Evolutionary conservation across 2,888 invertebrate species (phyloP), one percentile per base, ranked within the genome.

Genomic region (Aporophyla lueneburgensis): DNA sequence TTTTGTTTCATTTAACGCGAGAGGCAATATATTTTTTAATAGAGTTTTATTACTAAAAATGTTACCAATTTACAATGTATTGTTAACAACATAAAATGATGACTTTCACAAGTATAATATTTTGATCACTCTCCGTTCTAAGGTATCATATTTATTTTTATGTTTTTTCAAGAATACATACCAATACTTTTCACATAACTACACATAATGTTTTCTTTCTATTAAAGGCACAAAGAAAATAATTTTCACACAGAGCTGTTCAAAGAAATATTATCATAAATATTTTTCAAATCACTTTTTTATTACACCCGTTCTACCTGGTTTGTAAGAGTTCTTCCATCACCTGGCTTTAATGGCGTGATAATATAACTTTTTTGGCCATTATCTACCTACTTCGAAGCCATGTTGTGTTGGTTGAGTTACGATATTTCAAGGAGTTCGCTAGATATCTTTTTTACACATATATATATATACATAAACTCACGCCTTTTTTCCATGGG

Each of bases 201-300:
- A 49, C 5, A 51, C 51, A 19, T 66, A 33, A 46, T 76, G 19
- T 70, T 76, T 16, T 49, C 27, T 61, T 54, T 16, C 12, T 16
- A 43, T 12, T 49, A 56, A 2, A 27, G 12, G 27, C 12, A 33
- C 16, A 58, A 33, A 71, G 24, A 27, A 46, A 63, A 27, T 53
- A 9, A 56, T 46, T 10, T 56, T 24, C 51, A 53, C 61, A 51
- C 14, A n/a, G 3, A 51, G 27, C 40, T 56, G n/a, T 40, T 19
- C 24, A 49, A 40, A 9, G 7, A 43, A 61, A 76, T 69, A 77
- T 63, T 74, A 62, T 53, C 75, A 78, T 80, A 83, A 80, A 80
- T 76, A 83, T 71, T 76, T 83, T 33, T 59, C n/a, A 71, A 74
- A 76, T 71, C 62, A 54, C 61, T 85, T 76, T 77, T 85, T 82